Evolutionary conservation across 2,113 vertebrate species (phyloP).

Genomic region (Oceanites oceanicus): DNA sequence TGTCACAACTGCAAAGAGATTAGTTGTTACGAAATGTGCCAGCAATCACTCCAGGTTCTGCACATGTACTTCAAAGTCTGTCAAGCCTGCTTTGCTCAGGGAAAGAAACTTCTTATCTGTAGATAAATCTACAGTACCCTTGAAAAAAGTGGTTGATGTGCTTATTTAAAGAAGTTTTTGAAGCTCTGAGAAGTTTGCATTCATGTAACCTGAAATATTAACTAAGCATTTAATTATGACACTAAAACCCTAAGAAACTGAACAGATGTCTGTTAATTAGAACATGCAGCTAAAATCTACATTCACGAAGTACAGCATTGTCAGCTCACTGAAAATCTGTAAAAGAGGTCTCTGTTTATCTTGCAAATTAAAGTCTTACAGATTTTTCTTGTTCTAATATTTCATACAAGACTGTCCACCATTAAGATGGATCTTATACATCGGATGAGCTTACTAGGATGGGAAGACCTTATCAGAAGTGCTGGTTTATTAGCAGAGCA

Average conservation of each 20-base stretch:
- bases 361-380: background rate
- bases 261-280: background rate
- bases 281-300: background rate
- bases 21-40: background rate
- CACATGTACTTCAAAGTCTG: background rate
- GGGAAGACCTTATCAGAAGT: background rate
- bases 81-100: background rate
- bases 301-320: fast-evolving
- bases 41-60: background rate
- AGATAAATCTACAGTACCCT: background rate
- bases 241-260: background rate
- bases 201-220: background rate
- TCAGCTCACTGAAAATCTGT: background rate
- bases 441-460: background rate
- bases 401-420: background rate
- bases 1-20: background rate
- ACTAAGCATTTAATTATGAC: background rate
- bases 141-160: background rate
- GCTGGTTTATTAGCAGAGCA: background rate
- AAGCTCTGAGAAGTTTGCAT: background rate
- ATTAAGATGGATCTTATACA: background rate
- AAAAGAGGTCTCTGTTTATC: background rate
- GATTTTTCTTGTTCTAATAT: background rate
- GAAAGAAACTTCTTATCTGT: background rate
- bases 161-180: background rate